Base-by-base conservation (phyloP, 2,113 vertebrate genomes). In the Cyanistes caeruleus region DNA sequence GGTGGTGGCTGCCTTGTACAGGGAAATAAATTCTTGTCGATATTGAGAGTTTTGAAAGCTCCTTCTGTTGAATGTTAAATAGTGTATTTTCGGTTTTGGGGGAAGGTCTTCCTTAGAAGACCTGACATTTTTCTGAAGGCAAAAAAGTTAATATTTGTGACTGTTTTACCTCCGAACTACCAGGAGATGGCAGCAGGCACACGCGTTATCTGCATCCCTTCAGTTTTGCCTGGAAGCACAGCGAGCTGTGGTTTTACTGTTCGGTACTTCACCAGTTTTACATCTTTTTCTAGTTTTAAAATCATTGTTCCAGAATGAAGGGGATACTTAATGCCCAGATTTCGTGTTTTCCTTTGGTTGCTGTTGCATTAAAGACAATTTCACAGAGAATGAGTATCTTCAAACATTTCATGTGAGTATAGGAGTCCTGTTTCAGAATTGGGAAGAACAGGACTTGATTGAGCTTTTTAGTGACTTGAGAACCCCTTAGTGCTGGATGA, bases 121-220 rank as follows among this genome's bases (percentile, higher is more conserved):
- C 22, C 13, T 48, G 56, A 8, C 33, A 0, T 70, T 81, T 88
- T 84, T 78, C 23, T 51, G 2, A 51, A 80, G 27, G 9, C 31
- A n/a, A 15, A 33, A 15, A 5, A 16, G 24, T n/a, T 17, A 18
- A 1, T 44, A 5, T 56, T 80, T 31, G 33, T 67, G 41, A 13
- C 2, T 10, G 48, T 31, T 94, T 90, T 93, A 19, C 25, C 60
- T 27, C 41, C 20, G 13, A 78, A 15, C 13, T 64, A 62, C 97
- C 98, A 82, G 81, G 46, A 97, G 98, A 88, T 97, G 98, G 97
- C 97, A 96, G 49, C 92, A 53, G 44, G 78, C 93, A 43, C 85
- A 67, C 22, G 44, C 3, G 1, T 78, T 87, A 93, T 64, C 49
- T 39, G 8, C 31, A 4, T 6, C 35, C 11, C 31, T 44, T 76